A percentile compares a stretch with the other conserved stretches of the same genome.
Evolutionary conservation across 92 coral and sea anemone species (phyloP).

Genomic region (Actinernus sp.): DNA sequence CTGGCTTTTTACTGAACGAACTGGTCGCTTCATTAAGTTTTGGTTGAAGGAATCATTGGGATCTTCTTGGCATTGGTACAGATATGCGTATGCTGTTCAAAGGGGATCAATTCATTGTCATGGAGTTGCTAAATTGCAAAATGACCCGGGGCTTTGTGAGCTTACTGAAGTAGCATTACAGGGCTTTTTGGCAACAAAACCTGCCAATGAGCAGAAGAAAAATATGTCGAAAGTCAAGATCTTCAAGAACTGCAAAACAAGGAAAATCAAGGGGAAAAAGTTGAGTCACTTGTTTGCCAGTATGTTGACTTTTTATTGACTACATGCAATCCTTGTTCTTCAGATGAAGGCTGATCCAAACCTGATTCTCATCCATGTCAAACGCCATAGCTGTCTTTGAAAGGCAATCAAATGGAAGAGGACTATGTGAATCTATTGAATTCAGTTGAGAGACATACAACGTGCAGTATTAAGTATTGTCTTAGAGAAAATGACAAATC

Average conservation of each 20-base stretch:
- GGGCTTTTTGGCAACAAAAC: conserved; percentile 40
- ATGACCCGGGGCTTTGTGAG: conserved; percentile 66
- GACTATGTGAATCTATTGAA: conserved; percentile 51
- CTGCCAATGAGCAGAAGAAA: neutral
- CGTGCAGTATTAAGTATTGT: conserved; percentile 33
- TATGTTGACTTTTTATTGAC: conserved; percentile 33
- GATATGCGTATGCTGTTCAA: conserved; percentile 75
- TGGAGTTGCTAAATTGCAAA: conserved; percentile 67
- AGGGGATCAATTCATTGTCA: conserved; percentile 77
- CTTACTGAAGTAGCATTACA: conserved; percentile 47
- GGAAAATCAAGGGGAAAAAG: conserved; percentile 2
- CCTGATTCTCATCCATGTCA: conserved; percentile 22
- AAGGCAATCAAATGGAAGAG: conserved; percentile 9
- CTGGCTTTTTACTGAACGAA: conserved; percentile 64
- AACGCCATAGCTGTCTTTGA: neutral
- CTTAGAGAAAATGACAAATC: conserved; percentile 3
- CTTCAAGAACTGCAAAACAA: neutral
- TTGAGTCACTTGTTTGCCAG: conserved; percentile 9
- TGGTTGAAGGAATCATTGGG: conserved; percentile 57
- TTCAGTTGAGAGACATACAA: conserved; percentile 49
- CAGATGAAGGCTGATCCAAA: conserved; percentile 18
- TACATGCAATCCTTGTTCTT: neutral
- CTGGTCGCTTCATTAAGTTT: conserved; percentile 60
- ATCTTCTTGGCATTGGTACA: conserved; percentile 64
- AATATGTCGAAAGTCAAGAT: neutral